phyloP scores from a whole-genome alignment of 2,797 vertebrate genomes.

The Hipposideros larvatus region DNA sequence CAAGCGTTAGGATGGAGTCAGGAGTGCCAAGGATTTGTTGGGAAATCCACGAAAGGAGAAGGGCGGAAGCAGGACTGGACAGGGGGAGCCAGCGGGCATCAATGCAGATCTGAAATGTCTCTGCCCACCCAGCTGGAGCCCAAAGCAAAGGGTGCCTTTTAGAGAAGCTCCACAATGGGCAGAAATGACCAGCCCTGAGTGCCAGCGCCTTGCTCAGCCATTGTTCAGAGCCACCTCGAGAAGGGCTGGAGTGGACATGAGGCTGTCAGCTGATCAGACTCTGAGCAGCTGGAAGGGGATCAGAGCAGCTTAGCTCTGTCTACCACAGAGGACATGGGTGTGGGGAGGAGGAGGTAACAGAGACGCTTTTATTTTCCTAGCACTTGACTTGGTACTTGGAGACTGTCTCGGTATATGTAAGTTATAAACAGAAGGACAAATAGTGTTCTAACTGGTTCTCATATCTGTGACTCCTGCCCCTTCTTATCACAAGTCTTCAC shows the following conservation, averaged over 20 bases:
- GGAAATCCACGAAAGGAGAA: not conserved
- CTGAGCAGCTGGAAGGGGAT: not conserved
- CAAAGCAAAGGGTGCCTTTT: not conserved
- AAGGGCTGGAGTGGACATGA: not conserved
- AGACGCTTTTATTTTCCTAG: not conserved
- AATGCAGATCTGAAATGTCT: not conserved
- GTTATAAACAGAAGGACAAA: not conserved
- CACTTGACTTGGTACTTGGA: not conserved
- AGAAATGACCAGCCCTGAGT: not conserved
- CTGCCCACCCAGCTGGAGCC: no score
- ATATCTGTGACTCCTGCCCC: not conserved
- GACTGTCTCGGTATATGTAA: not conserved
- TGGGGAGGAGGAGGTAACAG: not conserved
- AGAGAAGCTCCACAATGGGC: not conserved
- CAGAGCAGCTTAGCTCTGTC: not conserved
- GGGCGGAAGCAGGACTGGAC: not conserved
- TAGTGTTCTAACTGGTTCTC: not conserved
- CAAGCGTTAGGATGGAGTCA: not conserved
- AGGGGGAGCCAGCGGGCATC: not conserved
- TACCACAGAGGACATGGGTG: not conserved
- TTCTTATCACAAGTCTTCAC: not conserved
- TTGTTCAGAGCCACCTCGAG: not conserved
- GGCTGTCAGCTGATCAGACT: not conserved
- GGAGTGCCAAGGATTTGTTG: not conserved
- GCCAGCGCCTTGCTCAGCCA: not conserved